Percentiles rank a stretch among this genome's conserved stretches.
These are phyloP conservation scores for Malaclemys terrapin DNA, from an alignment of 2,113 vertebrate genomes.

Conservation along the genomic window DNA sequence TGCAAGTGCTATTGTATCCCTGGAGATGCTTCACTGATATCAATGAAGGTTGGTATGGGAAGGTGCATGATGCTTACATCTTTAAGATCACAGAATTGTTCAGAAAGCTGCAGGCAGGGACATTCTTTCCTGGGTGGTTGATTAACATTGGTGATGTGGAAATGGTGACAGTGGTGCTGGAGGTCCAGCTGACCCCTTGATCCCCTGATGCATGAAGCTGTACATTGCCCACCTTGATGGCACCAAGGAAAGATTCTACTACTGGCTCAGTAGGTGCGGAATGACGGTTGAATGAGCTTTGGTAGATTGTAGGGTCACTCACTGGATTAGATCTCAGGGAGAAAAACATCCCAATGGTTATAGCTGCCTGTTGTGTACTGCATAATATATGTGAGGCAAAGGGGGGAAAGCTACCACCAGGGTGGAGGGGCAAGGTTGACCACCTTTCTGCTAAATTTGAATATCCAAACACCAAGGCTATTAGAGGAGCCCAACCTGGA, in stretches of 20 bases:
- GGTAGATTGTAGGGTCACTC: background rate
- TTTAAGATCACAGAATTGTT: no score
- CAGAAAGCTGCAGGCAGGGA: no score
- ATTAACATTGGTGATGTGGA: no score
- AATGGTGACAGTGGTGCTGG: no score
- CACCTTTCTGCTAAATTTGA: background rate
- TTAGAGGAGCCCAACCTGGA: background rate
- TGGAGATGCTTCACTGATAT: no score
- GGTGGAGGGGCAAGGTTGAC: background rate
- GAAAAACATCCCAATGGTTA: background rate
- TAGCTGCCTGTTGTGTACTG: background rate
- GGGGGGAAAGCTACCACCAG: background rate
- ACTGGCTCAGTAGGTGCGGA: background rate
- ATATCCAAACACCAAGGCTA: background rate
- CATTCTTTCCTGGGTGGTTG: no score
- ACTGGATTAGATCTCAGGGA: background rate
- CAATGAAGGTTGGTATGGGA: no score
- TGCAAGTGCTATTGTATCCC: no score
- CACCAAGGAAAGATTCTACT: background rate
- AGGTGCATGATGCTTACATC: no score
- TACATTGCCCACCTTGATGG: background rate
- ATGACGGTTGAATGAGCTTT: background rate
- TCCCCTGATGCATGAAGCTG: no score
- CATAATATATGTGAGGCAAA: background rate
- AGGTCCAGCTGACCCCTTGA: background rate